Evolutionary conservation across 2,113 vertebrate genomes (phyloP).

Genomic region (Chloroceryle aenea): DNA sequence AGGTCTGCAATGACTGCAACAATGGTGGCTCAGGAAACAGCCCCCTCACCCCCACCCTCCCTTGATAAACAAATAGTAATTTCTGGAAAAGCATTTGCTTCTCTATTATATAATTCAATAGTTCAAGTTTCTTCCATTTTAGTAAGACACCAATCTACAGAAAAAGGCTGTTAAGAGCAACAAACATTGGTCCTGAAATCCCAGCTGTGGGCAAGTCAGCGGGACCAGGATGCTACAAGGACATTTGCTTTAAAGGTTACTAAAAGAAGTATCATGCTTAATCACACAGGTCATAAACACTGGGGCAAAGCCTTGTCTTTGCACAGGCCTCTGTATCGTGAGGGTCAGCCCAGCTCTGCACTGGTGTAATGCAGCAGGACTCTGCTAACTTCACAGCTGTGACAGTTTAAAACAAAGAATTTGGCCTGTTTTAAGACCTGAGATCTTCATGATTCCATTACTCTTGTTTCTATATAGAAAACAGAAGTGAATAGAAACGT

Average conservation of each 20-base stretch:
- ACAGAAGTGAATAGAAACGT: neutral
- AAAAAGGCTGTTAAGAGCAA: neutral
- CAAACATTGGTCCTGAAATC: neutral
- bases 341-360: neutral
- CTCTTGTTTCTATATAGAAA: neutral
- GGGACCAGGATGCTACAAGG: neutral
- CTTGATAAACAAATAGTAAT: neutral
- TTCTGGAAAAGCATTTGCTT: neutral
- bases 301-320: neutral
- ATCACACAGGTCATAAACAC: neutral
- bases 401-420: neutral
- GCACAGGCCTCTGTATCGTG: fast-evolving
- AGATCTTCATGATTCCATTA: neutral
- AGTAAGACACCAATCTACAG: neutral
- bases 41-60: neutral
- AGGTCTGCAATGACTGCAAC: neutral
- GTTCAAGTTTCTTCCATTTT: neutral
- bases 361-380: neutral
- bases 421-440: neutral
- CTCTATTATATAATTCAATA: neutral
- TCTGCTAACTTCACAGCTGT: neutral
- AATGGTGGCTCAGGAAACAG: neutral
- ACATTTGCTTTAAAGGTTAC: neutral
- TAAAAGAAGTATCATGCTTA: neutral
- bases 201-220: neutral